phyloP scores from a whole-genome alignment of 2,113 vertebrate genomes.

The Dinomys branickii region DNA sequence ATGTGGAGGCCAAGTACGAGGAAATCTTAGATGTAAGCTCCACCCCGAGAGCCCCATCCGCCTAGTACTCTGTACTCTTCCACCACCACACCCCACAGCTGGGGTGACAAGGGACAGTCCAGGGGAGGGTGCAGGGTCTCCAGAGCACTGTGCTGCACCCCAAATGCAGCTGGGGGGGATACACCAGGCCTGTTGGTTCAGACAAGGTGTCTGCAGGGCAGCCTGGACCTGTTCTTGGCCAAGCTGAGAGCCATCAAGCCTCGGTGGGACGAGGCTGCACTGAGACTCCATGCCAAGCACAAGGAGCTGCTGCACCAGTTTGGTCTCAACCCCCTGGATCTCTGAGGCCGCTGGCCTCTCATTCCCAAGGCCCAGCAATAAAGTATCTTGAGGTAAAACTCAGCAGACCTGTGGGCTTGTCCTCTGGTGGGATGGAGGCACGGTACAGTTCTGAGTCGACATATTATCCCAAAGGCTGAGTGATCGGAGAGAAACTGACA shows the following conservation, averaged over 20 bases:
- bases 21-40: conserved; percentile 86
- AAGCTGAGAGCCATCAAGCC: conserved; percentile 79
- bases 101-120: not conserved
- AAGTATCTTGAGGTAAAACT: conserved; percentile 20
- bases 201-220: conserved; percentile 75
- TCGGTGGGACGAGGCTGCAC: conserved; percentile 78
- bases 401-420: not conserved
- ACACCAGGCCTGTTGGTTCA: not conserved
- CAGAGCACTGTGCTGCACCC: not conserved
- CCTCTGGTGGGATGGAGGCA: not conserved
- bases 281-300: conserved; percentile 72
- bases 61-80: not conserved
- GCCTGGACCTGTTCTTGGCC: conserved; percentile 84
- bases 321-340: conserved; percentile 84
- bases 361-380: conserved; percentile 25
- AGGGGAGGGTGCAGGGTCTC: not conserved
- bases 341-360: conserved; percentile 15
- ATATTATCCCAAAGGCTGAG: not conserved
- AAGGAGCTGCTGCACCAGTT: conserved; percentile 85
- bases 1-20: conserved; percentile 87
- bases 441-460: not conserved
- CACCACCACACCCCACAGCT: not conserved
- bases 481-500: not conserved
- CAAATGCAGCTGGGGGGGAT: not conserved
- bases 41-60: not conserved